Base-by-base conservation (phyloP, 2,797 vertebrate genomes). In the Rhinatrema bivittatum region DNA sequence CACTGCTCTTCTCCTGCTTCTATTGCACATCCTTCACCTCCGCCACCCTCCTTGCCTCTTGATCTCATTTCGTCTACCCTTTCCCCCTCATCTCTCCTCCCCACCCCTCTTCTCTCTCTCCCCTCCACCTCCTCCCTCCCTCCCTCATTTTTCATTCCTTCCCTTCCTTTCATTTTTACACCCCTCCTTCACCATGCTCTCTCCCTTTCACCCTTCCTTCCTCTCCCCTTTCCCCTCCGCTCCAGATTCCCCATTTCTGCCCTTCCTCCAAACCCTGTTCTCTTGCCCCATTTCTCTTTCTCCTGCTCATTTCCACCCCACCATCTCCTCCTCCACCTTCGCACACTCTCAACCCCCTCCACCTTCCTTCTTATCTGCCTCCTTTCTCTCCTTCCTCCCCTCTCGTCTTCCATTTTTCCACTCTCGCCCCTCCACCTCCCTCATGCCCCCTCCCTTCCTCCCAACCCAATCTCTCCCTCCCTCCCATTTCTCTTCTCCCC, bases 261-360 rank as follows among this genome's bases (percentile, higher is more conserved):
- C n/a, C n/a, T n/a, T n/a, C n/a, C n/a, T n/a, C n/a, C n/a, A n/a
- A n/a, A n/a, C n/a, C n/a, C n/a, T n/a, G n/a, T n/a, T n/a, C n/a
- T n/a, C n/a, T n/a, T n/a, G n/a, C n/a, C n/a, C n/a, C n/a, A n/a
- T n/a, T n/a, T n/a, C n/a, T n/a, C n/a, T n/a, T n/a, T n/a, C n/a
- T n/a, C n/a, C n/a, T n/a, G n/a, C n/a, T n/a, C n/a, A n/a, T 40
- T 43, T n/a, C n/a, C 47, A 44, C 26, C 34, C 39, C 21, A 3
- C 0, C 20, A 40, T 25, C 42, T 47, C n/a, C n/a, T n/a, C n/a
- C n/a, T 41, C 48, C 48, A 53, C 56, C 56, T 49, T 40, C 14
- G 46, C 41, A 39, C n/a, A n/a, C n/a, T n/a, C n/a, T 21, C 20
- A 21, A 5, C 20, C 20, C 21, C 20, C 20, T 20, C 9, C 21